These are phyloP conservation scores for Crossaster papposus DNA, from an alignment of 53 echinoderm and acorn worm species.

Conservation along the genomic window DNA sequence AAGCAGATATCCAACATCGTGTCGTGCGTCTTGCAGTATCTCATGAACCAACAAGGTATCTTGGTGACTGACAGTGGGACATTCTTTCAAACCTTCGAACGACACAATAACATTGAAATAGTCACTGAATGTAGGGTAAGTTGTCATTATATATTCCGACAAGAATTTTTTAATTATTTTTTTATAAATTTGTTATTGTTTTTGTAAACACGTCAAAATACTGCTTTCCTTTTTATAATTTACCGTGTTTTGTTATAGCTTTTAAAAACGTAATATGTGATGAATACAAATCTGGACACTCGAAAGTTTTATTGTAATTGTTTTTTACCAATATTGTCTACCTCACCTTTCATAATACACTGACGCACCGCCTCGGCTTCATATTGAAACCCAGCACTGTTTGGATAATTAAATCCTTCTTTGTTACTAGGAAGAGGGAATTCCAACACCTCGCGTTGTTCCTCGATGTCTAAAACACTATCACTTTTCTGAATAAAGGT, in stretches of 20 bases:
- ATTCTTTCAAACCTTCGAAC: conserved; percentile 50
- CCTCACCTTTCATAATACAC: conserved; percentile 73
- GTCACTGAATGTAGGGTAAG: not conserved
- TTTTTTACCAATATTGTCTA: not conserved
- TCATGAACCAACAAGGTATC: conserved; percentile 45
- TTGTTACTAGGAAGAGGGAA: conserved; percentile 60
- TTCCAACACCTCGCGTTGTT: conserved; percentile 53
- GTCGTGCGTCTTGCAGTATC: conserved; percentile 54
- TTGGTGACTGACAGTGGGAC: conserved; percentile 35
- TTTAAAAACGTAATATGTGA: too few species aligned
- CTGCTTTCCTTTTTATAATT: too few species aligned
- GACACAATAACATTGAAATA: not conserved
- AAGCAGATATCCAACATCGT: conserved; percentile 59
- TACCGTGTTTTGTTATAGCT: too few species aligned
- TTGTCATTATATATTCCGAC: too few species aligned
- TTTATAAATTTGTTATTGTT: too few species aligned
- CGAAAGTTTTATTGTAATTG: too few species aligned
- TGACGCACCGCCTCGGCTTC: conserved; percentile 75
- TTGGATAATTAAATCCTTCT: conserved; percentile 29
- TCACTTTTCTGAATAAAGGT: conserved; percentile 11
- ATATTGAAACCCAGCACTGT: conserved; percentile 73
- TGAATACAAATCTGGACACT: too few species aligned
- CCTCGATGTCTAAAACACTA: not conserved
- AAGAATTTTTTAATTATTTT: too few species aligned
- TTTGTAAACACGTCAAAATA: not conserved